phyloP scores from a whole-genome alignment of 2,113 vertebrate genomes.

The Synchiropus splendidus region DNA sequence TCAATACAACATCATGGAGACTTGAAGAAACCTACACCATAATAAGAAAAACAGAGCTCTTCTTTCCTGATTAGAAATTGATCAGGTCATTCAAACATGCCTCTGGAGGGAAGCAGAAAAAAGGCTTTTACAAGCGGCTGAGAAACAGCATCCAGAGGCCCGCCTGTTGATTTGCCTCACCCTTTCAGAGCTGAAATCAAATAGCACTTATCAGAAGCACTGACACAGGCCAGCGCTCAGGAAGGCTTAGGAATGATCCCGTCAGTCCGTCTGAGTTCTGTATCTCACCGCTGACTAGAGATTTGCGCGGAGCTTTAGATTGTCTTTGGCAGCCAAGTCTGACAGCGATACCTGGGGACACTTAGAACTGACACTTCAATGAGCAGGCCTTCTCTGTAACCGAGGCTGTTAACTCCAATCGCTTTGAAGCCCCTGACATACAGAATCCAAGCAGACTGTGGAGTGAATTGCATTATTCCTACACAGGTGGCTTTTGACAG shows the following conservation, averaged over 20 bases:
- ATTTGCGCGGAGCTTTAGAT: slow-evolving; percentile 36
- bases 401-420: no score
- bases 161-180: slow-evolving; percentile 27
- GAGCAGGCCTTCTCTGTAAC: no score
- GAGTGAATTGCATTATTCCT: no score
- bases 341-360: no score
- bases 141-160: slow-evolving; percentile 15
- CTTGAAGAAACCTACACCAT: slow-evolving; percentile 30
- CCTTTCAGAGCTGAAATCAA: slow-evolving; percentile 20
- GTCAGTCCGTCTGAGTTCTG: slow-evolving; percentile 8
- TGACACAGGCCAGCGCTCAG: slow-evolving; percentile 20
- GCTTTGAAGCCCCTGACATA: no score
- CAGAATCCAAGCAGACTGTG: no score
- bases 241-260: slow-evolving; percentile 12
- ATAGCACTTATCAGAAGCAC: slow-evolving; percentile 35
- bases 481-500: slow-evolving; percentile 27
- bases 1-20: no score
- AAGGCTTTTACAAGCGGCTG: slow-evolving; percentile 17
- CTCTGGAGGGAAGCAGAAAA: slow-evolving; percentile 30
- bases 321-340: no score
- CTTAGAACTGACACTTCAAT: no score
- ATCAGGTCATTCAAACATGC: slow-evolving; percentile 49
- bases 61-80: slow-evolving; percentile 53
- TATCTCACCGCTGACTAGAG: slow-evolving; percentile 10
- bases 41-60: slow-evolving; percentile 19